Evolutionary conservation across 2,113 vertebrate genomes (phyloP).

Genomic region (Elachura formosa): DNA sequence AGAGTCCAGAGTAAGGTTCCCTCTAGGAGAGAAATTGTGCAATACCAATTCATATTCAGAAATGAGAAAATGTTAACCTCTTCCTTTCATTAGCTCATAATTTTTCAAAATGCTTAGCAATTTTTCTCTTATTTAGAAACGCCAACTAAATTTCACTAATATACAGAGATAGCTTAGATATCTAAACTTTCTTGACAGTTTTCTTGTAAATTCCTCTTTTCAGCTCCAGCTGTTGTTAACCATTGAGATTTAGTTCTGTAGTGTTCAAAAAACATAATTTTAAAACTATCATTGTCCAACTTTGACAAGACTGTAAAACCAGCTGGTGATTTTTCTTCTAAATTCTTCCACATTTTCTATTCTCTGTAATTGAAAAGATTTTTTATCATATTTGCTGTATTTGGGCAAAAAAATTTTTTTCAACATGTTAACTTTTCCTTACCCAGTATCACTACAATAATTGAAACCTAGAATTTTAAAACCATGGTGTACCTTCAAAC

Average conservation of each 20-base stretch:
- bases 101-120: not conserved
- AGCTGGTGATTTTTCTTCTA: not conserved
- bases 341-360: not conserved
- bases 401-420: not conserved
- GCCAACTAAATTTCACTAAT: not conserved
- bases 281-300: not conserved
- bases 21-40: not conserved
- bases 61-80: not conserved
- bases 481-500: not conserved
- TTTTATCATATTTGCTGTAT: not conserved
- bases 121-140: not conserved
- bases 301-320: not conserved
- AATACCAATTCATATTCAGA: not conserved
- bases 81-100: not conserved
- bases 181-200: not conserved
- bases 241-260: not conserved
- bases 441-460: not conserved
- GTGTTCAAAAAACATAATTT: not conserved
- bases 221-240: not conserved
- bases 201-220: not conserved
- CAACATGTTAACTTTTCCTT: not conserved
- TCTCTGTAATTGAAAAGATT: not conserved
- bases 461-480: not conserved
- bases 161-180: not conserved
- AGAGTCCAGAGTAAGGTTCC: not conserved